phyloP scores from a whole-genome alignment of 2,797 vertebrate genomes.

The Chaunax sp. region DNA sequence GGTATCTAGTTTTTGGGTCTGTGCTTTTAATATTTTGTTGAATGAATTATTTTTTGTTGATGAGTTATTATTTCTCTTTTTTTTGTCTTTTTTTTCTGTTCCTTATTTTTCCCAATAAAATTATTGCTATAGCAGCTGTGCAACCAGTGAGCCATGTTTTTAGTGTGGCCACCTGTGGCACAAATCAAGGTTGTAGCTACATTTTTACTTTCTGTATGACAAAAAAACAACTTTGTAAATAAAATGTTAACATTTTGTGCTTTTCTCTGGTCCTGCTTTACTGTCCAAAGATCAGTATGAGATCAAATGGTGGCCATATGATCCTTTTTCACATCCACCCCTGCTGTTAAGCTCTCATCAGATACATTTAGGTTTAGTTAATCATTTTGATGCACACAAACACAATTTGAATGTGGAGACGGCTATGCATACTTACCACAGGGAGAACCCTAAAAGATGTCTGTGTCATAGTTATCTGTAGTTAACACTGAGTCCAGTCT shows the following conservation, averaged over 20 bases:
- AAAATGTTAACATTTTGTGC: constrained; percentile 97
- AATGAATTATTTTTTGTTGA: constrained; percentile 79
- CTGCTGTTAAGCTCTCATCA: not conserved
- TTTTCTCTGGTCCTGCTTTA: constrained; percentile 71
- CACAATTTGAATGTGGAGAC: not conserved
- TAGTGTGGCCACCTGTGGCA: constrained; percentile 87
- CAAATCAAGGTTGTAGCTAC: constrained; percentile 91
- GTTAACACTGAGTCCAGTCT: not conserved
- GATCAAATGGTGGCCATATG: not conserved
- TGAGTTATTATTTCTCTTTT: constrained; percentile 73
- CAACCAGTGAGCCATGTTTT: constrained; percentile 88
- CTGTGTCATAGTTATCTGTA: constrained; percentile 1
- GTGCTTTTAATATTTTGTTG: constrained; percentile 91
- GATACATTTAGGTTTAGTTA: not conserved
- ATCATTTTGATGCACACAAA: no score
- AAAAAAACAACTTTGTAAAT: constrained; percentile 96
- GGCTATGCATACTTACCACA: no score
- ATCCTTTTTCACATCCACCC: not conserved
- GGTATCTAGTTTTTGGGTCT: constrained; percentile 89
- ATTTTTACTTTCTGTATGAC: constrained; percentile 98
- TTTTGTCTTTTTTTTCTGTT: constrained; percentile 60
- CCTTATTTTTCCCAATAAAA: constrained; percentile 83
- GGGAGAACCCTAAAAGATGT: not conserved
- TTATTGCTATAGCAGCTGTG: constrained; percentile 90
- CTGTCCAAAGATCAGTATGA: constrained; percentile 19